phyloP scores from a whole-genome alignment of 1,140 invertebrate genomes.

The Thereuonema tuberculata region DNA sequence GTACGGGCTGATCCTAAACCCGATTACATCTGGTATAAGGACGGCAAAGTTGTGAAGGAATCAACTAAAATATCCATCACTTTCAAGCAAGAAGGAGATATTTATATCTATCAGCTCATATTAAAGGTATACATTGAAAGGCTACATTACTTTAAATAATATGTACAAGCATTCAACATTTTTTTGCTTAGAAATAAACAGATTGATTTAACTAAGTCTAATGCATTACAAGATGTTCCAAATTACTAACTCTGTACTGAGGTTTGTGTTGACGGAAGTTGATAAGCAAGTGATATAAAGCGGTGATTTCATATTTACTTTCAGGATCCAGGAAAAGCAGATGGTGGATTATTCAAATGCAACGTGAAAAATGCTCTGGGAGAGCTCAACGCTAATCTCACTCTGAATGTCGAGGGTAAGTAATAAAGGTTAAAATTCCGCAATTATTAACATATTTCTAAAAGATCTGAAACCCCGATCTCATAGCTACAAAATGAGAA shows the following conservation, averaged over 20 bases:
- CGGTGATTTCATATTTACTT: too few relatives aligned
- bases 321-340: slow-evolving; percentile 76
- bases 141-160: too few relatives aligned
- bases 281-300: too few relatives aligned
- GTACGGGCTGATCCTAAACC: slow-evolving; percentile 88
- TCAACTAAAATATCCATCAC: slow-evolving; percentile 61
- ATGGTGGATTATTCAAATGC: slow-evolving; percentile 96
- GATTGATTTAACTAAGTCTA: too few relatives aligned
- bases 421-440: slow-evolving; percentile 22
- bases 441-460: not conserved
- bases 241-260: too few relatives aligned
- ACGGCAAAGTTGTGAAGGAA: slow-evolving; percentile 59
- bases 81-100: slow-evolving; percentile 57
- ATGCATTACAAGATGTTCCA: too few relatives aligned
- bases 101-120: slow-evolving; percentile 80
- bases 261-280: too few relatives aligned
- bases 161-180: too few relatives aligned
- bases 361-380: slow-evolving; percentile 92
- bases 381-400: slow-evolving; percentile 90
- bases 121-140: slow-evolving; percentile 58
- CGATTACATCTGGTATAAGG: slow-evolving; percentile 81
- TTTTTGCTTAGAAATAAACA: too few relatives aligned
- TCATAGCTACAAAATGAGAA: not conserved
- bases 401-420: slow-evolving; percentile 94
- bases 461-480: not conserved